Conservation (phyloP, 2,113 vertebrate species). For the Potamarius usumacintae region DNA sequence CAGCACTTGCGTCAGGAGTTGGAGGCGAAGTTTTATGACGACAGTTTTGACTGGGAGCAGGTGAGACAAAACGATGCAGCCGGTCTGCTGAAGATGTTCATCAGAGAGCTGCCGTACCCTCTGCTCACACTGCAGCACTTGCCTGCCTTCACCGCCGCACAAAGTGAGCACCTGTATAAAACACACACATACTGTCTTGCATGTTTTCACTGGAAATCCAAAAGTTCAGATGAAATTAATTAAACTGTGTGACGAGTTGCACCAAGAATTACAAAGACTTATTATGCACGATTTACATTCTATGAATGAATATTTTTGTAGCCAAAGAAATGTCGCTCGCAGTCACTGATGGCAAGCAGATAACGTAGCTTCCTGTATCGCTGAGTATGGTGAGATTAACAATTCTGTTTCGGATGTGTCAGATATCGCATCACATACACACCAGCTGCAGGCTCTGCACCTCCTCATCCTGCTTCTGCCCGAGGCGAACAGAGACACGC, state of each 20-base stretch:
- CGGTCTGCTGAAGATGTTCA: conserved; percentile 91
- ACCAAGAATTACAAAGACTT: background rate
- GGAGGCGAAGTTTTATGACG: conserved; percentile 81
- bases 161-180: conserved; percentile 72
- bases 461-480: conserved; percentile 89
- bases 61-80: conserved; percentile 90
- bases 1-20: conserved; percentile 88
- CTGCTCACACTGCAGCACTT: conserved; percentile 89
- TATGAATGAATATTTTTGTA: background rate
- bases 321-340: background rate
- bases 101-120: conserved; percentile 88
- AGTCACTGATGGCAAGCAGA: background rate
- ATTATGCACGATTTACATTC: background rate
- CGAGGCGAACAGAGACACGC: conserved; percentile 85
- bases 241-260: background rate
- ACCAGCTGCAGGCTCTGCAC: conserved; percentile 92
- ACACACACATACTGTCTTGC: background rate
- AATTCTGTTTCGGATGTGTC: conserved; percentile 56
- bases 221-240: background rate
- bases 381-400: background rate
- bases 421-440: conserved; percentile 84
- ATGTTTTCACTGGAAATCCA: background rate
- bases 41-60: conserved; percentile 88
- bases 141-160: conserved; percentile 81
- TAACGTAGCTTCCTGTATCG: background rate